Base-by-base conservation (phyloP, 2,888 invertebrate species). In the Tenthredo mesomela region DNA sequence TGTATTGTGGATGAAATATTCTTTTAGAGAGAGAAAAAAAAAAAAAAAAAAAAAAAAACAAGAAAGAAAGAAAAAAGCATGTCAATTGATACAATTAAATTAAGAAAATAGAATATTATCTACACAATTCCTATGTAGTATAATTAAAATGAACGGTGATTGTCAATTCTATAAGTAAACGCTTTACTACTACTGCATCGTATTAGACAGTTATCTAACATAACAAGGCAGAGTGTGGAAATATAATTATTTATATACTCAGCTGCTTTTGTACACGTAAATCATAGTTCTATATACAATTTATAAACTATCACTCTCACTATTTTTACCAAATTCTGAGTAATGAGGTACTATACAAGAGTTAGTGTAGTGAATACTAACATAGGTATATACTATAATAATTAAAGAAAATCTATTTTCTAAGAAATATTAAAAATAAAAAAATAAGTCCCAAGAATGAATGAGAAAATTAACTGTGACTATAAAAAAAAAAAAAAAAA, bases 391-490 rank as follows among this genome's bases (percentile, higher is more conserved):
- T 33, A 33, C 33, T 33, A 33, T 4, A 33, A 33, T 47, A 50
- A 75, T 47, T 75, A 75, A 25, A 75, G 47, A 47, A 21, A 75
- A 50, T 47, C 43, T 75, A 75, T 75, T 75, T 47, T 75, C 37
- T 47, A 47, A 75, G 47, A 47, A 43, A 50, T 29, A 10, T 75
- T 75, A 75, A 47, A 47, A 47, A n/a, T n/a, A n/a, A n/a, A n/a
- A n/a, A n/a, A n/a, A n/a, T n/a, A n/a, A 10, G 75, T 75, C 47
- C 15, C 75, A 1, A 10, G 47, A 47, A 50, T 47, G 43, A 75
- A 43, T 75, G 43, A n/a, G n/a, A 54, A 54, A 75, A 47, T 43
- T 75, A 25, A 6, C 7, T 75, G 75, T 25, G n/a, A 18, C 18
- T 70, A 70, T 37, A 70, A 15, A 58, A n/a, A 58, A n/a, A n/a